Conservation (phyloP, 2,113 vertebrate species). For the Carollia perspicillata region DNA sequence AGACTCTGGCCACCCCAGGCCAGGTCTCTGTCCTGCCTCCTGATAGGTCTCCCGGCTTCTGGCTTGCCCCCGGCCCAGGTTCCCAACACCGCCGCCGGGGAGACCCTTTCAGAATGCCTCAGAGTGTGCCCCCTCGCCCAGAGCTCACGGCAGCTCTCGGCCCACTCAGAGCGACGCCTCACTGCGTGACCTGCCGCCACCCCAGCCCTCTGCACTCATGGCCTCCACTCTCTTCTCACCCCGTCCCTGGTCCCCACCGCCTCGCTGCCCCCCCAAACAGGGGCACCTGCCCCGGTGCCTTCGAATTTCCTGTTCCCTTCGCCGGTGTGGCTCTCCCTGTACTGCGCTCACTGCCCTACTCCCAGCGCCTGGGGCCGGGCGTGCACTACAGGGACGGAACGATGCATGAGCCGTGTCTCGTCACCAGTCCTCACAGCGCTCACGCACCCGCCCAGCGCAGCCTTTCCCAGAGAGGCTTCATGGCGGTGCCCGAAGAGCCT, state of each 20-base stretch:
- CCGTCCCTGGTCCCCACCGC: too few species aligned
- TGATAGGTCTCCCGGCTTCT: not conserved
- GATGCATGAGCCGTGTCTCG: too few species aligned
- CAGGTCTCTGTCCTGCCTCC: not conserved
- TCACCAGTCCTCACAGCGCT: not conserved
- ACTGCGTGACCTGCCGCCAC: not conserved
- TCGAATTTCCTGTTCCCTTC: not conserved
- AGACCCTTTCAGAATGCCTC: not conserved
- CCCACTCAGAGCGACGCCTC: not conserved
- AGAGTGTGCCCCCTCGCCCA: too few species aligned
- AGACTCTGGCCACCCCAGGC: not conserved
- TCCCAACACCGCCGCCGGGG: not conserved
- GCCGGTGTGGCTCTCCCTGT: not conserved
- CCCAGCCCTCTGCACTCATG: not conserved
- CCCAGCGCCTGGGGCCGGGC: not conserved
- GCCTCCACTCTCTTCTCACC: not conserved
- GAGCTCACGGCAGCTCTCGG: too few species aligned
- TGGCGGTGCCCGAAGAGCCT: not conserved
- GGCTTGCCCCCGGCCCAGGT: not conserved
- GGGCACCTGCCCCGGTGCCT: too few species aligned
- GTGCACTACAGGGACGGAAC: not conserved
- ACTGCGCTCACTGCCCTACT: not conserved
- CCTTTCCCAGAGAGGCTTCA: not conserved
- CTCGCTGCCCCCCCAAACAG: too few species aligned
- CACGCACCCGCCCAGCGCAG: not conserved